These are phyloP conservation scores for Amphipyra tragopoginis DNA, from an alignment of 2,888 invertebrate species.

Conservation along the genomic window DNA sequence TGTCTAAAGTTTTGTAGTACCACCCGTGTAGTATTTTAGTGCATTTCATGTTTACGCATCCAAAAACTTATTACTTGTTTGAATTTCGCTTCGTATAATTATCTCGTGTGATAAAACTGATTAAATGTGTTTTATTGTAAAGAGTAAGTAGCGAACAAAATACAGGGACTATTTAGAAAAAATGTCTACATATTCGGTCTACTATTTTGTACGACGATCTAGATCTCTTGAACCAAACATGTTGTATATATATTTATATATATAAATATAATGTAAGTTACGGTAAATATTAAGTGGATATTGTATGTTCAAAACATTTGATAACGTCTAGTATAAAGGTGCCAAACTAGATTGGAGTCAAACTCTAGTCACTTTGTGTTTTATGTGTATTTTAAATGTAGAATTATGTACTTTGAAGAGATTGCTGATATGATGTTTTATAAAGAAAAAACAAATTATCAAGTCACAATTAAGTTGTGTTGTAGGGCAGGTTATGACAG, in stretches of 20 bases:
- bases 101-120: conserved; percentile 34
- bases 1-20: too few species aligned
- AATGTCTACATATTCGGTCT: conserved; percentile 71
- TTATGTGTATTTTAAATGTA: conserved; percentile 55
- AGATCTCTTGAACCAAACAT: conserved; percentile 71
- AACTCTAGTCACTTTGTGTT: conserved; percentile 72
- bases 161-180: conserved; percentile 83
- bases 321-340: conserved; percentile 59
- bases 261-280: conserved; percentile 32
- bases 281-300: conserved; percentile 31
- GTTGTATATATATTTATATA: conserved; percentile 38
- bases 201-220: conserved; percentile 72
- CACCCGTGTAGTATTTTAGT: too few species aligned
- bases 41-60: too few species aligned
- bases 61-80: conserved; percentile 8
- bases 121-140: conserved; percentile 48
- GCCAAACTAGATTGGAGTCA: conserved; percentile 78
- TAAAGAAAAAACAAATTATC: neutral
- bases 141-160: conserved; percentile 67
- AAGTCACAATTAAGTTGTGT: neutral
- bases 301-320: conserved; percentile 54
- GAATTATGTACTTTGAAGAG: conserved; percentile 15
- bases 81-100: conserved; percentile 14
- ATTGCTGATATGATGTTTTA: conserved; percentile 8
- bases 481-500: too few species aligned